Base-by-base conservation (phyloP, 2,888 invertebrate genomes). In the Vanessa cardui region DNA sequence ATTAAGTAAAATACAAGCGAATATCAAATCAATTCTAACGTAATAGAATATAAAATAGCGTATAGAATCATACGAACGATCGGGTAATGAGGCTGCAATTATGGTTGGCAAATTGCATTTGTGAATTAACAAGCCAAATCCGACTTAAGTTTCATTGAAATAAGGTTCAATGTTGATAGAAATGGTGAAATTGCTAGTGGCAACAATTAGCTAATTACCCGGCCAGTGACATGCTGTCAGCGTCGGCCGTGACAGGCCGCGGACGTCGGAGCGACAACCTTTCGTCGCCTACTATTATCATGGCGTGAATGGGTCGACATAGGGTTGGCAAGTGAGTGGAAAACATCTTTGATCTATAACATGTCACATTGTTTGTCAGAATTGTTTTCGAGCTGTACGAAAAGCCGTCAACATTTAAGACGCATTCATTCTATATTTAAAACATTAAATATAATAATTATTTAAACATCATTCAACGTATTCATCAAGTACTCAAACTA, bases 121-220 rank as follows among this genome's bases (percentile, higher is more conserved):
- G 33, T 59, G 0, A 9, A 9, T 16, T 26, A 33, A 3, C 50
- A 59, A 49, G 16, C 50, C n/a, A 71, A 49, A 54, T 47, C 56
- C 16, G 56, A 64, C 69, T 62, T 60, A 62, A 59, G 12, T 7
- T 6, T 0, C 15, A 16, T 39, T 6, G 9, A 16, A 1, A 62
- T 69, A 71, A 62, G 68, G 67, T 69, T 71, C 15, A 44, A 39
- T 64, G 31, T 68, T n/a, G 31, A 47, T 60, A 45, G 50, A 54
- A 62, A 21, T 31, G 52, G 33, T 50, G 49, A 39, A 56, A 61
- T 47, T 26, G 64, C 64, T 69, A 68, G 67, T 69, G 76, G 77
- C 77, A 76, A 83, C 87, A 88, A 88, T 88, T 88, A 88, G 88
- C 85, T 87, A 87, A 88, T 88, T 87, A 87, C 81, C 77, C 76